Conservation (phyloP, 2,797 vertebrate species). For the Picus viridis region DNA sequence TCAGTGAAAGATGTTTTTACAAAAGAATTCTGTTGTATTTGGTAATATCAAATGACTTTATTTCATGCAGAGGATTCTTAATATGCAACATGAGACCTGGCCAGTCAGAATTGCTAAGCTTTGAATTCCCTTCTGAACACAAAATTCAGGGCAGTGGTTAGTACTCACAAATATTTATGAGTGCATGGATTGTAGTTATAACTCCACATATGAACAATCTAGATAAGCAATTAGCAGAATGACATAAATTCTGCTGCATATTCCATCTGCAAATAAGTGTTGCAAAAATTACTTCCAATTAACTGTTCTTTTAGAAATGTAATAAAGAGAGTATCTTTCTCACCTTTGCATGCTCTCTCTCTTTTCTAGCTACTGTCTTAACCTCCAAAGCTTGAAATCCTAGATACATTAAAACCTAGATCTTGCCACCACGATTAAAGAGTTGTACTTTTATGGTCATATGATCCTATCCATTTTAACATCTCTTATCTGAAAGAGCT, state of each 20-base stretch:
- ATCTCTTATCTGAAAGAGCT: not conserved
- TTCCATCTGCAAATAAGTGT: not conserved
- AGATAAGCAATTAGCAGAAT: conserved; percentile 11
- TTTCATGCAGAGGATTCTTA: not conserved
- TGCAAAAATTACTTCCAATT: not conserved
- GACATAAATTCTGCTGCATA: not conserved
- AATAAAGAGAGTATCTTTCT: not conserved
- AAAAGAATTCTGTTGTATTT: not conserved
- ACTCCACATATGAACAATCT: not conserved
- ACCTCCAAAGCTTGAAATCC: not conserved
- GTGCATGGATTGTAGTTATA: not conserved
- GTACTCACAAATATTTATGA: not conserved
- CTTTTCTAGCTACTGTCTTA: not conserved
- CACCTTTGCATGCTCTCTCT: not conserved
- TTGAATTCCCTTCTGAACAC: not conserved
- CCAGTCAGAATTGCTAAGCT: not conserved
- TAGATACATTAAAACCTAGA: not conserved
- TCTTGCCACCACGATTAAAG: not conserved
- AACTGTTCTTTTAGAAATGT: not conserved
- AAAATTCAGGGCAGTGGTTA: not conserved
- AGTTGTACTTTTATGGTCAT: not conserved
- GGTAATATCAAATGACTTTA: not conserved
- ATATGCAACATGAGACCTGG: not conserved
- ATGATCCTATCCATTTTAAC: conserved; percentile 14
- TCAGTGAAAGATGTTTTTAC: not conserved